Percentiles rank a stretch among this genome's conserved stretches.
These are phyloP conservation scores for Tyrannus savana DNA, from an alignment of 2,113 vertebrate species.

Conservation along the genomic window DNA sequence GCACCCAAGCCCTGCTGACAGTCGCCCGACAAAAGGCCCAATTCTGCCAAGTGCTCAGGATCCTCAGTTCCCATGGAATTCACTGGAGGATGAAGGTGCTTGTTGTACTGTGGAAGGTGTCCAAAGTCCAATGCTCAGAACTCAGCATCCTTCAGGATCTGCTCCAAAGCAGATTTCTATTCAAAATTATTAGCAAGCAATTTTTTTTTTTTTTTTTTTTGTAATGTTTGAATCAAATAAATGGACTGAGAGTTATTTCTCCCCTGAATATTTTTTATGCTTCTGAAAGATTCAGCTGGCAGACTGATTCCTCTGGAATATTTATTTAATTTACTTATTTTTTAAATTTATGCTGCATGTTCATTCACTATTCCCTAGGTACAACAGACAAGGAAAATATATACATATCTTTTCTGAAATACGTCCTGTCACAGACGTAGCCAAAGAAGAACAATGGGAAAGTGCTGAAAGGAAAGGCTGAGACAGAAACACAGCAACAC, in stretches of 20 bases:
- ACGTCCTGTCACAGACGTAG: background rate
- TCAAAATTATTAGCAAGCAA: background rate
- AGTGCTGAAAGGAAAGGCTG: background rate
- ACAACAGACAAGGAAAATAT: background rate
- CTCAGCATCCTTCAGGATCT: background rate
- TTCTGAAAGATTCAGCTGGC: background rate
- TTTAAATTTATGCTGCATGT: background rate
- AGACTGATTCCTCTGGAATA: conserved; percentile 32
- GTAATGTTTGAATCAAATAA: background rate
- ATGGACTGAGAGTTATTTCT: conserved; percentile 28
- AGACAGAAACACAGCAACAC: background rate
- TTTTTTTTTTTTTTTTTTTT: rapidly evolving
- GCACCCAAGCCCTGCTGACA: background rate
- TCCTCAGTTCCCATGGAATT: background rate
- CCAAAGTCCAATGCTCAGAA: background rate
- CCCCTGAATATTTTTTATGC: background rate
- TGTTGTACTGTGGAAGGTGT: background rate
- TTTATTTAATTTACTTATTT: conserved; percentile 41
- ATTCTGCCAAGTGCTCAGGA: background rate
- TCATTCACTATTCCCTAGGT: background rate
- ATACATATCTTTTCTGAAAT: background rate
- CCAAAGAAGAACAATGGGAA: background rate
- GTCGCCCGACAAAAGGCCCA: background rate
- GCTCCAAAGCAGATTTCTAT: background rate
- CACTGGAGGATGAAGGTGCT: background rate